Evolutionary conservation across 2,888 invertebrate species (phyloP).

Genomic region (Tuta absoluta): DNA sequence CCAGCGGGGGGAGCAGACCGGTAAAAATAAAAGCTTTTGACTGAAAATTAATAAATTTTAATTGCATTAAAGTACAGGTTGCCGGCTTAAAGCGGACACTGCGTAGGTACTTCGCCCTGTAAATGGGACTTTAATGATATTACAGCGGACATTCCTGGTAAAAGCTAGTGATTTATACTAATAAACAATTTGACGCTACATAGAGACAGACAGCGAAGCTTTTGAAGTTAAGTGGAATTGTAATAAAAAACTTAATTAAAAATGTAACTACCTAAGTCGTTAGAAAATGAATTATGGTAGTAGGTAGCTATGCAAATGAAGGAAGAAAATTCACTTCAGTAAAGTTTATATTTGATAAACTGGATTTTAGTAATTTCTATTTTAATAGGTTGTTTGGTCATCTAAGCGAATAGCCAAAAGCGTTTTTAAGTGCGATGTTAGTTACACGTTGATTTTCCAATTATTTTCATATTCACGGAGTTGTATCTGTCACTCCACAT

Average conservation of each 20-base stretch:
- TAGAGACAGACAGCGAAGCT: neutral
- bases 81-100: constrained; percentile 53
- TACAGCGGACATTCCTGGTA: constrained; percentile 32
- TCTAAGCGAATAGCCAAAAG: too few species aligned
- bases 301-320: too few species aligned
- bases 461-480: neutral
- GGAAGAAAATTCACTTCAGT: too few species aligned
- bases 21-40: constrained; percentile 58
- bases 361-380: too few species aligned
- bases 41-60: constrained; percentile 66
- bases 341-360: too few species aligned
- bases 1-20: constrained; percentile 43
- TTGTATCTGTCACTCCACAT: constrained; percentile 3
- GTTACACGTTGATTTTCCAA: too few species aligned
- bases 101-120: constrained; percentile 32
- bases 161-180: constrained; percentile 22
- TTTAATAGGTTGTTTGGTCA: too few species aligned
- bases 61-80: constrained; percentile 61
- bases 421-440: too few species aligned
- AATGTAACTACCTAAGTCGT: neutral
- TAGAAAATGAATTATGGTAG: too few species aligned
- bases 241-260: neutral
- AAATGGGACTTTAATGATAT: constrained; percentile 30
- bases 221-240: neutral
- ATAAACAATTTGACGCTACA: constrained; percentile 6